Base-by-base conservation (phyloP, 2,113 vertebrate species). In the Myotis lucifugus region DNA sequence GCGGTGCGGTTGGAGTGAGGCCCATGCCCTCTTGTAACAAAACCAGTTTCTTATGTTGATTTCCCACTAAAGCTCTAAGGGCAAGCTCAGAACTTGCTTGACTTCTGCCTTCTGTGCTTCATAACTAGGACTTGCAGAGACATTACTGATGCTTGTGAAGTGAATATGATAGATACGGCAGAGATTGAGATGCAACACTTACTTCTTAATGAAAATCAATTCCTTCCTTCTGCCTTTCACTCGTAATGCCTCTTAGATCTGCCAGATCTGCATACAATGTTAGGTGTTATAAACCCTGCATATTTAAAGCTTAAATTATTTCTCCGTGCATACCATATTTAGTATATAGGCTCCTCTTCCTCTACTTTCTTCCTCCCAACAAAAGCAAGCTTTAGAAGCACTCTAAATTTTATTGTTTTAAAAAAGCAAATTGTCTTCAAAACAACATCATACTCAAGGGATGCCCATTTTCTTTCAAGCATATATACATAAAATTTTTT, bases 401-500 rank as follows among this genome's bases (percentile, higher is more conserved):
- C 52, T 93, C 32, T 17, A 86, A 42, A 52, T 34, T 86, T 19
- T 82, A 25, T 67, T 85, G 18, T 69, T 90, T 74, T 85, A 90
- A 42, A 94, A 66, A 46, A 95, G 32, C 11, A 83, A 85, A 67
- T 92, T 93, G 70, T 74, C 48, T 93, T 77, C 91, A 90, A 89
- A 78, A 77, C 48, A 87, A 11, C 21, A 85, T 23, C 7, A 32
- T 10, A 77, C 73, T 97, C 48, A 48, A 97, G 85, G 64, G 95
- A 87, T 85, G 95, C 2, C 42, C 15, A 50, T 82, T 83, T 70
- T 88, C 85, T 96, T 90, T 96, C 95, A 86, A 96, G 95, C 92
- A 74, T 95, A 15, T 29, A 73, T 4, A 3, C 93, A 91, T 96
- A 95, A 85, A 91, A 46, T 88, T 52, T 61, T 61, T 83, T 64